Evolutionary conservation across 2,888 invertebrate genomes (phyloP).

Genomic region (Unio delphinus): DNA sequence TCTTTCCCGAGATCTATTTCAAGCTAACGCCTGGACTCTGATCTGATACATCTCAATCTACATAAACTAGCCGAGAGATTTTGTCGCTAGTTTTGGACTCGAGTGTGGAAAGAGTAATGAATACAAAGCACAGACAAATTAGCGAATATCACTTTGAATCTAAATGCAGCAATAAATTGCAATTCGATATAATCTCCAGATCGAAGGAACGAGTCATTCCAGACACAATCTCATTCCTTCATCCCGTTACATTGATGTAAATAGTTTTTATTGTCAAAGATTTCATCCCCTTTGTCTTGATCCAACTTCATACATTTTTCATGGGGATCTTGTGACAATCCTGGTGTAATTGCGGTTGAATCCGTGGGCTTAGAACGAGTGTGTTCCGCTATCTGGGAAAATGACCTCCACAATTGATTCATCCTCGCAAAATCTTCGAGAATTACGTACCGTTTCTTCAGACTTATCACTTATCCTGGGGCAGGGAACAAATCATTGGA

Average conservation of each 20-base stretch:
- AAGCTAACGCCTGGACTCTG: too few species aligned
- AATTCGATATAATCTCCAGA: background rate
- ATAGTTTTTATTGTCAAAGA: conserved; percentile 10
- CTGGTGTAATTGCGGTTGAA: too few species aligned
- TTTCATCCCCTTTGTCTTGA: conserved; percentile 7
- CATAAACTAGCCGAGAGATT: background rate
- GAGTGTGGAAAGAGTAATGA: background rate
- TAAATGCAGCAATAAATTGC: background rate
- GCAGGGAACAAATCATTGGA: too few species aligned
- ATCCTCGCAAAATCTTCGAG: too few species aligned
- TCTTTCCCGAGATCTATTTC: too few species aligned
- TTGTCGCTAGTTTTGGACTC: background rate
- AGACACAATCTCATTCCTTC: background rate
- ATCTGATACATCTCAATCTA: background rate
- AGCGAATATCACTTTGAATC: too few species aligned
- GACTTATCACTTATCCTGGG: too few species aligned
- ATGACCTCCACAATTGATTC: too few species aligned
- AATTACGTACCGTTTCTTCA: too few species aligned
- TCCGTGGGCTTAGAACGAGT: too few species aligned
- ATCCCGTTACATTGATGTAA: background rate
- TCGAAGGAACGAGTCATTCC: background rate
- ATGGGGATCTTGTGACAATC: conserved; percentile 9
- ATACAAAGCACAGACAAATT: background rate
- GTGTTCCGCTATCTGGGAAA: too few species aligned
- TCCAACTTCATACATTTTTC: conserved; percentile 39